Conservation (phyloP, 2,888 invertebrate genomes). For the Caradrina kadenii region DNA sequence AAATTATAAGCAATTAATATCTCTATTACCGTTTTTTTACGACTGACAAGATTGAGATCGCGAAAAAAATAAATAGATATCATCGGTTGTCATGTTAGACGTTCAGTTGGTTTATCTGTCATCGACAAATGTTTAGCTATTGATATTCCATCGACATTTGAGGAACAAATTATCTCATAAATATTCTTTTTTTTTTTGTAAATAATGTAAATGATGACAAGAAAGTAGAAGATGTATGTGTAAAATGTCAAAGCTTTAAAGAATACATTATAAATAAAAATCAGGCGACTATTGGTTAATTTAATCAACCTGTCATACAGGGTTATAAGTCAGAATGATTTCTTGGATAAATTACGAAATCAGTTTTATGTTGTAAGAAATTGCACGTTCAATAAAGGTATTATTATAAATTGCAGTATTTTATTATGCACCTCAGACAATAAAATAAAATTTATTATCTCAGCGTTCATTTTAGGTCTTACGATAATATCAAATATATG, state of each 20-base stretch:
- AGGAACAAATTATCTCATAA: slow-evolving; percentile 6
- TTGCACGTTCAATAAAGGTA: background rate
- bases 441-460: slow-evolving; percentile 8
- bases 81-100: slow-evolving; percentile 20
- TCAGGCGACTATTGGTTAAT: slow-evolving; percentile 16
- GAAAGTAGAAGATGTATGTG: background rate
- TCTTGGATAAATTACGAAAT: slow-evolving; percentile 17
- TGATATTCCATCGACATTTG: slow-evolving; percentile 17
- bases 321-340: slow-evolving; percentile 33
- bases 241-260: slow-evolving; percentile 12
- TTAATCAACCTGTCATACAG: slow-evolving; percentile 29
- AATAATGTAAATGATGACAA: slow-evolving; percentile 1
- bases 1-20: slow-evolving; percentile 11
- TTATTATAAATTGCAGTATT: slow-evolving; percentile 9
- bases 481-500: slow-evolving; percentile 6
- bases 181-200: slow-evolving; percentile 10
- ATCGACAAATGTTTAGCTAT: slow-evolving; percentile 23
- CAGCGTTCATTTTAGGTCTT: background rate
- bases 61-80: slow-evolving; percentile 14
- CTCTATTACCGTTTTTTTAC: slow-evolving; percentile 5
- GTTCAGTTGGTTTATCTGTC: slow-evolving; percentile 52
- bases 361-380: background rate
- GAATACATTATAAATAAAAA: background rate
- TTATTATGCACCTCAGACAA: slow-evolving; percentile 14
- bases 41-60: slow-evolving; percentile 5